Base-by-base conservation (phyloP, 2,113 vertebrate genomes). In the Nesospiza acunhae region DNA sequence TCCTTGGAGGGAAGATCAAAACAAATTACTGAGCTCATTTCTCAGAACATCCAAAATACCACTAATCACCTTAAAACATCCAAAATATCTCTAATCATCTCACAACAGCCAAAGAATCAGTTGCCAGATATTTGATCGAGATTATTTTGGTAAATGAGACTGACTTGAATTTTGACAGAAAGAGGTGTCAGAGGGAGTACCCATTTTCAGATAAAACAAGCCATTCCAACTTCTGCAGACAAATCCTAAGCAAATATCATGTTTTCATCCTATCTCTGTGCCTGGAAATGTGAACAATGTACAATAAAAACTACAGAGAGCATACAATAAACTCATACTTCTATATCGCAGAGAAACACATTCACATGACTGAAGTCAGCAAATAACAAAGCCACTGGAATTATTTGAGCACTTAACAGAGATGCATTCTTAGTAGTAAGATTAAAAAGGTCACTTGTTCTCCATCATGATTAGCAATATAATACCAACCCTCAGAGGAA, bases 391-490 rank as follows among this genome's bases (percentile, higher is more conserved):
- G 37, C 30, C 79, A 73, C 13, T 86, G 83, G 70, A 93, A 93
- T 88, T 90, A 69, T 83, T 37, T 80, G 63, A 89, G 68, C 86
- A 73, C 31, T 92, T 86, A 44, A 86, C 44, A 55, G 15, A 62
- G 70, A 62, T 49, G 47, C 56, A 50, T 80, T 94, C 72, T 86
- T 76, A 86, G 75, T 23, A 76, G 41, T 35, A 72, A 90, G 63
- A 95, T 84, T 86, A 86, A 67, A 95, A 90, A 96, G 72, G 93
- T 89, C 80, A 86, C 76, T 95, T 77, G 72, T 68, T 83, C 84
- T 86, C 83, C 64, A 69, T 73, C 67, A 37, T 23, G 72, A 60
- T 91, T 72, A 95, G 56, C 74, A 94, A 74, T 74, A 42, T 72
- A 94, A 93, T 50, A 59, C 60, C 60, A 96, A 8, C 20, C 39